Percentiles rank a stretch among this genome's conserved stretches.
Evolutionary conservation across 1,140 invertebrate genomes (phyloP).

Genomic region (Rhopalosiphum padi): DNA sequence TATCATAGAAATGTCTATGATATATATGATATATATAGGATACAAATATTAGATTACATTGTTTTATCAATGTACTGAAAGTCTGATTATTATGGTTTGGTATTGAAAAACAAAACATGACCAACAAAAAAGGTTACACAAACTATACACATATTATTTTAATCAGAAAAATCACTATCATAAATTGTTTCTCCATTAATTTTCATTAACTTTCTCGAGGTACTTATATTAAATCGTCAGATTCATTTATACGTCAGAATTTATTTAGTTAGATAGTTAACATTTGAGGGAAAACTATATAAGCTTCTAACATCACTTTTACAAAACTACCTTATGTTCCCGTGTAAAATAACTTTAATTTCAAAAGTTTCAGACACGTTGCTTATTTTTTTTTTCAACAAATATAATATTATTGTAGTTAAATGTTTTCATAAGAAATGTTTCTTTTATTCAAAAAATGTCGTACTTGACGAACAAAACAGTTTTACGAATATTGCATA

Average conservation of each 20-base stretch:
- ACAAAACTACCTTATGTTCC: background rate
- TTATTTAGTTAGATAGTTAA: background rate
- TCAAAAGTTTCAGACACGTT: conserved; percentile 24
- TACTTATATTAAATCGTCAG: background rate
- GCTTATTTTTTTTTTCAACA: background rate
- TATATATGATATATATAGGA: too few relatives aligned
- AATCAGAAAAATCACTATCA: background rate
- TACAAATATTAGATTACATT: background rate
- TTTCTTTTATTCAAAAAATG: conserved; percentile 1
- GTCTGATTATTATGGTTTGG: background rate
- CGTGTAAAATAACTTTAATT: conserved; percentile 19
- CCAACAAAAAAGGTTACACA: background rate
- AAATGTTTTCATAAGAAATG: background rate
- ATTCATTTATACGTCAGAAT: background rate
- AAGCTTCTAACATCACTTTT: background rate
- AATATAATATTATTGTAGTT: background rate
- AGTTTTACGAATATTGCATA: conserved; percentile 3
- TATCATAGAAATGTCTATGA: too few relatives aligned
- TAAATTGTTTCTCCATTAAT: background rate
- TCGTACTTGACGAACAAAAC: conserved; percentile 3
- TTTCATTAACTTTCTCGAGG: background rate
- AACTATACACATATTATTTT: background rate
- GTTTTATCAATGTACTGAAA: background rate
- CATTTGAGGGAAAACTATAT: background rate
- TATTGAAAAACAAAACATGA: background rate